A percentile compares a stretch with the other conserved stretches of the same genome.
Conservation (phyloP, 2,113 vertebrate genomes). For the Dromiciops gliroides region DNA sequence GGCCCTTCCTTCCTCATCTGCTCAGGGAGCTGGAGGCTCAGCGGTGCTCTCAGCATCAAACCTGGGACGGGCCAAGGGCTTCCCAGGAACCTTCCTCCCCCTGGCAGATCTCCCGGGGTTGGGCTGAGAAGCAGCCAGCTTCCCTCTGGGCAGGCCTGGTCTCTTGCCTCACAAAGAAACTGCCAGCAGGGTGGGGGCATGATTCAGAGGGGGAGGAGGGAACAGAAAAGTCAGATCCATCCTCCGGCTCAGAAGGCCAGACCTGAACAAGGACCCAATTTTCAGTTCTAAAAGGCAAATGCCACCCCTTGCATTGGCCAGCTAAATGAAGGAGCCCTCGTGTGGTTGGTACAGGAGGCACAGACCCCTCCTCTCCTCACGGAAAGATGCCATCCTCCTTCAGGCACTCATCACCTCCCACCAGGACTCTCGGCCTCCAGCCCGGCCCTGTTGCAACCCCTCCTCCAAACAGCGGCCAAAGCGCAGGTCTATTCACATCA, state of each 20-base stretch:
- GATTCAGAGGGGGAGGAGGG: background rate
- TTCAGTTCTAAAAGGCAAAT: background rate
- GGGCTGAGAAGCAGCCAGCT: background rate
- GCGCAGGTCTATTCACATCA: background rate
- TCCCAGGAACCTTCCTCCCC: background rate
- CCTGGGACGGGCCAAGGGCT: background rate
- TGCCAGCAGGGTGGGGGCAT: background rate
- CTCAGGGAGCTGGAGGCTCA: background rate
- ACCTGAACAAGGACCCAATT: background rate
- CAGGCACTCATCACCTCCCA: background rate
- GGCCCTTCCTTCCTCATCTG: slow-evolving; percentile 6
- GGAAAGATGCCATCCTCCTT: background rate
- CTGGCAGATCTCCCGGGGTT: background rate
- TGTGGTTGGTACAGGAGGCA: too few relatives aligned
- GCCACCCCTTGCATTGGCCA: too few relatives aligned
- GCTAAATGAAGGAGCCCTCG: too few relatives aligned
- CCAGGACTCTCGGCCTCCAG: background rate
- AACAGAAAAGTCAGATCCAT: background rate
- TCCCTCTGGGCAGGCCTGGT: background rate
- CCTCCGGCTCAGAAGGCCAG: background rate
- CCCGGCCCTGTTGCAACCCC: too few relatives aligned
- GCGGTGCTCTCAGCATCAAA: fast-evolving
- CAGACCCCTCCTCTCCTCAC: background rate
- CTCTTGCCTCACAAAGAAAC: background rate
- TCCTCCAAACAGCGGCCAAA: background rate